Evolutionary conservation across 2,888 invertebrate genomes (phyloP).

Genomic region (Zonitis immaculata): DNA sequence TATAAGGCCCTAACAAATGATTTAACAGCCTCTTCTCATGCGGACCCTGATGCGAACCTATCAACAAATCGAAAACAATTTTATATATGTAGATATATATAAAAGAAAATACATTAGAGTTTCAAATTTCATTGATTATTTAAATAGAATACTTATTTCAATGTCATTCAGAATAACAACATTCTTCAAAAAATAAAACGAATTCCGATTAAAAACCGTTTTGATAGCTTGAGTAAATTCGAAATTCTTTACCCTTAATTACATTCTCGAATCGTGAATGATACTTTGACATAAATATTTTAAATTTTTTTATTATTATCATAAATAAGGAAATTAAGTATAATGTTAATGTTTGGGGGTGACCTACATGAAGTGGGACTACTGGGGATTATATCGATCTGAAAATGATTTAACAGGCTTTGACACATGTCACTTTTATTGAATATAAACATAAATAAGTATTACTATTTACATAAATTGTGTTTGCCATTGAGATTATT

Average conservation of each 20-base stretch:
- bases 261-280: constrained; percentile 6
- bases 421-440: constrained; percentile 17
- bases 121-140: not conserved
- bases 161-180: not conserved
- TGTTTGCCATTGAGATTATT: too few species aligned
- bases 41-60: constrained; percentile 83
- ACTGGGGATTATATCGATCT: constrained; percentile 19
- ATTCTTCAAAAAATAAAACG: too few species aligned
- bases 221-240: too few species aligned
- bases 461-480: constrained; percentile 4
- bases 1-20: constrained; percentile 76
- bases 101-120: too few species aligned
- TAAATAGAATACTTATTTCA: not conserved
- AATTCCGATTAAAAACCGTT: too few species aligned
- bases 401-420: constrained; percentile 19
- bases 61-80: not conserved
- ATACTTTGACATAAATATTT: too few species aligned
- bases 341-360: constrained; percentile 12
- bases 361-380: constrained; percentile 18
- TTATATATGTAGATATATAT: too few species aligned
- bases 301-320: too few species aligned
- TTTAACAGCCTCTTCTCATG: constrained; percentile 86
- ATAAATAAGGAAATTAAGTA: constrained; percentile 7
- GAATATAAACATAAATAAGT: not conserved
- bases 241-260: too few species aligned